Conservation (phyloP, 2,888 invertebrate genomes). For the Calliphora vomitoria region DNA sequence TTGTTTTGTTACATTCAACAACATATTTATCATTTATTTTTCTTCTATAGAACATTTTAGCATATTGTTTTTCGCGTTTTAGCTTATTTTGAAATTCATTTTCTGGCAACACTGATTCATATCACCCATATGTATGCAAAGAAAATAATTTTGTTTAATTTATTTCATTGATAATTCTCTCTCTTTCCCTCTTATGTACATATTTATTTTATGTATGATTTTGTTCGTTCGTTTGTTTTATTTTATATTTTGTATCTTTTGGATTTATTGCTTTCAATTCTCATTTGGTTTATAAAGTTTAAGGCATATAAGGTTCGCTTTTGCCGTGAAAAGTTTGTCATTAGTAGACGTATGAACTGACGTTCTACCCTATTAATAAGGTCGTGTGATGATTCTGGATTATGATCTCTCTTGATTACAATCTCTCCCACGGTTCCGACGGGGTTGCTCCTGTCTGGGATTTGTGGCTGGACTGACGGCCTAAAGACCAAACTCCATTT, state of each 20-base stretch:
- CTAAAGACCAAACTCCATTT: slow-evolving; percentile 78
- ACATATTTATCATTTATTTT: too few species aligned
- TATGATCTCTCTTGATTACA: slow-evolving; percentile 82
- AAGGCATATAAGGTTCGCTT: not conserved
- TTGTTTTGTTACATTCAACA: too few species aligned
- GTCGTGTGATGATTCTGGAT: slow-evolving; percentile 82
- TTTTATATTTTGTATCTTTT: slow-evolving; percentile 18
- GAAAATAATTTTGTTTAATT: too few species aligned
- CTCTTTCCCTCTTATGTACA: too few species aligned
- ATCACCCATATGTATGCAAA: too few species aligned
- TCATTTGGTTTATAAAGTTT: slow-evolving; percentile 75
- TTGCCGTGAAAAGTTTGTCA: slow-evolving; percentile 76
- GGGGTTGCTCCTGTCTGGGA: slow-evolving; percentile 84
- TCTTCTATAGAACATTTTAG: too few species aligned
- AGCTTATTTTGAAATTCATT: too few species aligned
- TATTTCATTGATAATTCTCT: too few species aligned
- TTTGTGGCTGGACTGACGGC: slow-evolving; percentile 83
- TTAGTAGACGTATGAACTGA: slow-evolving; percentile 82
- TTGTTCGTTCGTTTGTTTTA: not conserved
- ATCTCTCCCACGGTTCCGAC: slow-evolving; percentile 81
- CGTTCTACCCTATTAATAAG: slow-evolving; percentile 83
- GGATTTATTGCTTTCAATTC: slow-evolving; percentile 75
- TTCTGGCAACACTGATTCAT: too few species aligned
- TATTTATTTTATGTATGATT: not conserved
- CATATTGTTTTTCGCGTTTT: too few species aligned